Evolutionary conservation across 2,113 vertebrate genomes (phyloP), one percentile per base, ranked within the genome.

Genomic region (Gallinago paraguaiae): DNA sequence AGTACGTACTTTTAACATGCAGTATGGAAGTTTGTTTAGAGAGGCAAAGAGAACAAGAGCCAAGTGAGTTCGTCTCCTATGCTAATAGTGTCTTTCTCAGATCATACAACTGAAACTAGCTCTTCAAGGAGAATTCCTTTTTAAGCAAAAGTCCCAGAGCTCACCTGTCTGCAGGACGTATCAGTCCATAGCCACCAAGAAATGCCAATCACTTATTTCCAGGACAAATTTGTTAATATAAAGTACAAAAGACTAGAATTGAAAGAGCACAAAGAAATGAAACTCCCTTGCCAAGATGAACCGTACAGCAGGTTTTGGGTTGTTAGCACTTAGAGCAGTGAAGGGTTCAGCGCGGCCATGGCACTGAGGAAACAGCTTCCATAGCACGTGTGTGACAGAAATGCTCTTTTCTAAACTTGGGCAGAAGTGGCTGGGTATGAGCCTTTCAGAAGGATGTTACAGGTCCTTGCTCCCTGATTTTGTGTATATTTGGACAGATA

Each of bases 321-420:
- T 61, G 43, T 2, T 25, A 50, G 41, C 33, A 11, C 37, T 24
- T 16, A 2, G 11, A 24, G 45, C 65, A 63, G 24, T 11, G 17
- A 13, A 56, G 35, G 0, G 1, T 13, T 50, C 54, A 50, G 45
- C 37, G 16, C 43, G 16, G 63, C 53, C 0, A 0, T 28, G 25
- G 61, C 54, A 19, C 43, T 8, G 3, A 67, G 51, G 57, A 46
- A 59, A 18, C 0, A 1, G 19, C 23, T 64, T 41, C 53, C 51
- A 39, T 33, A 57, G 27, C 9, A 22, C 1, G 1, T 18, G 6
- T 17, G 39, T 57, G 67, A 46, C 45, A 33, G 33, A 71, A 39
- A 56, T 41, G 45, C 30, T 77, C 77, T 57, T 31, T 33, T 24
- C 86, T 50, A 45, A 46, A 5, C n/a, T 45, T 45, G 64, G 54